A percentile compares a stretch with the other conserved stretches of the same genome.
Evolutionary conservation across 2,797 vertebrate genomes (phyloP).

Genomic region (Epinephelus awoara): DNA sequence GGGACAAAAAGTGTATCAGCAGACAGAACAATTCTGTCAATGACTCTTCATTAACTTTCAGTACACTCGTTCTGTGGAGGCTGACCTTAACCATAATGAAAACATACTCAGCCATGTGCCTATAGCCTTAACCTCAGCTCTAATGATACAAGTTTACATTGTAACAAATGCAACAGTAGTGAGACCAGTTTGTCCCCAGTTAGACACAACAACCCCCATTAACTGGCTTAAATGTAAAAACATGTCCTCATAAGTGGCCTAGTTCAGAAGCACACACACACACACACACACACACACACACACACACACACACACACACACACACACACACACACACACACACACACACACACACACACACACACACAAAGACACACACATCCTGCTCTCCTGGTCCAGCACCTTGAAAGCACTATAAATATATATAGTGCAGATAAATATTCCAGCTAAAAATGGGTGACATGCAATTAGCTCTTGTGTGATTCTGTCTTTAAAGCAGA

Average conservation of each 20-base stretch:
- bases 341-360: too few relatives aligned
- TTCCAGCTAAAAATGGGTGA: conserved; percentile 66
- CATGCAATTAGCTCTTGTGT: conserved; percentile 65
- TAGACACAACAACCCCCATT: neutral
- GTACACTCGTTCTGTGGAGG: too few relatives aligned
- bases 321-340: too few relatives aligned
- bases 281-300: conserved; percentile 4
- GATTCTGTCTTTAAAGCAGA: conserved; percentile 71
- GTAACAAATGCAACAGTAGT: neutral
- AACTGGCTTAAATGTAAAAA: conserved; percentile 13
- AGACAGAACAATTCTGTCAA: too few relatives aligned
- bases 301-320: neutral
- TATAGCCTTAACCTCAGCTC: neutral
- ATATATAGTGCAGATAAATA: conserved; percentile 63
- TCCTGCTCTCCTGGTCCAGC: conserved; percentile 13
- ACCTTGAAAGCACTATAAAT: conserved; percentile 58
- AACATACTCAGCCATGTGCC: too few relatives aligned
- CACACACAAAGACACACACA: conserved; percentile 17
- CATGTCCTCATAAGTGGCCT: neutral
- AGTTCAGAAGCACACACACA: neutral
- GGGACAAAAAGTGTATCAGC: too few relatives aligned
- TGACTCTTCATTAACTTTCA: too few relatives aligned
- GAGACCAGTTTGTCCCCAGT: neutral
- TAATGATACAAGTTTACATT: conserved; percentile 1
- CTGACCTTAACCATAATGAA: too few relatives aligned